phyloP scores from a whole-genome alignment of 1,140 invertebrate species.

The Drosophila suzukii region DNA sequence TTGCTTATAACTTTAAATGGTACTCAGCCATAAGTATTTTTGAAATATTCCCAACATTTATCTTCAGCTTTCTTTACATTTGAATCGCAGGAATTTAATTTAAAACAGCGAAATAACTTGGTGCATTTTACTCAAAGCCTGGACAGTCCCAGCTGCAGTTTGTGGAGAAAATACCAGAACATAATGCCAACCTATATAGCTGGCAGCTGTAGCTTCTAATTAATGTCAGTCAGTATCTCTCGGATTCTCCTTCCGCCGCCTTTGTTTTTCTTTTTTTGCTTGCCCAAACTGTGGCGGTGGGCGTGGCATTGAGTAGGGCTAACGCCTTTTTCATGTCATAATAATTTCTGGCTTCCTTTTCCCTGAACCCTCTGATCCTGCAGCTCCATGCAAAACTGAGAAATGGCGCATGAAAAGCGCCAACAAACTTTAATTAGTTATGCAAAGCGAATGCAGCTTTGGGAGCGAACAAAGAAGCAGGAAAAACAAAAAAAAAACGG shows the following conservation, averaged over 20 bases:
- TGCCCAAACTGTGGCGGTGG: slow-evolving; percentile 10
- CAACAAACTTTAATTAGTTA: slow-evolving; percentile 80
- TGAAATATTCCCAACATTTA: background rate
- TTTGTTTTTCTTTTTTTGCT: slow-evolving; percentile 3
- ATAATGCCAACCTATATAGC: slow-evolving; percentile 57
- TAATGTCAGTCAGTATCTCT: slow-evolving; percentile 52
- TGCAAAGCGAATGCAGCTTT: slow-evolving; percentile 69
- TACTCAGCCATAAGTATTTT: too few relatives aligned
- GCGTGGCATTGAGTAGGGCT: slow-evolving; percentile 17
- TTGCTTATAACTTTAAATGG: background rate
- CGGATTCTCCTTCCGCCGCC: slow-evolving; percentile 1
- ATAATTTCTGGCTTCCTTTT: slow-evolving; percentile 53
- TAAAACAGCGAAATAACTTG: background rate
- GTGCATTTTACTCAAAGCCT: background rate
- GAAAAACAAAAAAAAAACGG: slow-evolving; percentile 31
- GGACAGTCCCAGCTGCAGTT: slow-evolving; percentile 20
- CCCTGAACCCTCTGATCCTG: slow-evolving; percentile 26
- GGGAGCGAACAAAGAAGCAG: slow-evolving; percentile 36
- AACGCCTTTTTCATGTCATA: slow-evolving; percentile 78
- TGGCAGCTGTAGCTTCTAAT: slow-evolving; percentile 61
- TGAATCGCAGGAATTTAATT: background rate
- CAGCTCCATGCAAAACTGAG: slow-evolving; percentile 46
- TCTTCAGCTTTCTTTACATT: background rate
- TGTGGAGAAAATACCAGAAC: slow-evolving; percentile 7
- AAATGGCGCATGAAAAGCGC: slow-evolving; percentile 67